phyloP scores from a whole-genome alignment of 2,888 invertebrate genomes.

The Sarcophaga variegata region DNA sequence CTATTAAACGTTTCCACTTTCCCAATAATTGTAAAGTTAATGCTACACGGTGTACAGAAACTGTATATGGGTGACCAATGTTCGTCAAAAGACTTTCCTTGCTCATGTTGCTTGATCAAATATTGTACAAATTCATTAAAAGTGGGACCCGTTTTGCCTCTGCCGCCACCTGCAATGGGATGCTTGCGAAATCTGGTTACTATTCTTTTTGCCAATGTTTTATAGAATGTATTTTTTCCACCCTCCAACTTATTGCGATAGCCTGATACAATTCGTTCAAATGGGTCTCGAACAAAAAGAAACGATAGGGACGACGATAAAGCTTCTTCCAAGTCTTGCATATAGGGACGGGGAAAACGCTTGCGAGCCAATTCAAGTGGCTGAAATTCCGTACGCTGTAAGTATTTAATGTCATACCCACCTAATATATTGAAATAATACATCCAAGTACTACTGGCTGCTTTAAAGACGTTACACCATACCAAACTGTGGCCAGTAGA shows the following conservation, averaged over 20 bases:
- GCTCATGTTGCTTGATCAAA: constrained; percentile 85
- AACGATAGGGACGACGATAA: constrained; percentile 86
- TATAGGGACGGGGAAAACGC: constrained; percentile 86
- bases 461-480: constrained; percentile 90
- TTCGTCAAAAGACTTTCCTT: constrained; percentile 84
- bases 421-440: constrained; percentile 89
- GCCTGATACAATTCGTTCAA: constrained; percentile 87
- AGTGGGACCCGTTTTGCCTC: constrained; percentile 83
- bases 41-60: constrained; percentile 86
- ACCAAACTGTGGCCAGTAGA: constrained; percentile 86
- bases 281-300: constrained; percentile 88
- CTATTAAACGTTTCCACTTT: constrained; percentile 85
- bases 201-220: constrained; percentile 86
- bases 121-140: constrained; percentile 89
- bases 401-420: constrained; percentile 85
- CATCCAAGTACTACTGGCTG: constrained; percentile 91
- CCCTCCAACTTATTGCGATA: constrained; percentile 89
- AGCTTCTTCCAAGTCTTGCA: constrained; percentile 85
- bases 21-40: constrained; percentile 86
- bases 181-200: constrained; percentile 82
- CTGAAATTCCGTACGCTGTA: constrained; percentile 84
- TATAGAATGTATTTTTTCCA: constrained; percentile 86
- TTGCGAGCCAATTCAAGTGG: constrained; percentile 87
- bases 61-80: constrained; percentile 86
- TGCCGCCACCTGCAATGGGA: constrained; percentile 70